Percentiles rank a stretch among this genome's conserved stretches.
phyloP scores from a whole-genome alignment of 2,113 vertebrate species.

The Dunckerocampus dactyliophorus region DNA sequence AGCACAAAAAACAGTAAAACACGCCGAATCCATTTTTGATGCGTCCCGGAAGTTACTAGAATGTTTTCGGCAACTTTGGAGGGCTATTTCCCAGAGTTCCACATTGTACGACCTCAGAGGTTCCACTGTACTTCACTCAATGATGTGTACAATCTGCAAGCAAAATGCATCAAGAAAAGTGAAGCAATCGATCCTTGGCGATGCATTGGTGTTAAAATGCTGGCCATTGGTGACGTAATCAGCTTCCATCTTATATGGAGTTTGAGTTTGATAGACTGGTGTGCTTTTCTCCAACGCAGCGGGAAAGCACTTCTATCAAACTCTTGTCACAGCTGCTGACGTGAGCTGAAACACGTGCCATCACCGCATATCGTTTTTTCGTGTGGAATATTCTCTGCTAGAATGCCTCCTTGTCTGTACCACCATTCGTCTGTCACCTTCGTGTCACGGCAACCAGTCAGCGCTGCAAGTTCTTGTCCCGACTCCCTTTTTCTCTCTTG shows the following conservation, averaged over 20 bases:
- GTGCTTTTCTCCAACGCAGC: constrained; percentile 53
- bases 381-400: constrained; percentile 21
- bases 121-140: no score
- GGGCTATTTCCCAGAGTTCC: no score
- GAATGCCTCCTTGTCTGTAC: constrained; percentile 60
- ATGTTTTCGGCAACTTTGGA: no score
- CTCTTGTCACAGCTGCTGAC: constrained; percentile 34
- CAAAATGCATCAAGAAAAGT: not conserved
- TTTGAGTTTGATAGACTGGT: constrained; percentile 53
- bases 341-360: constrained; percentile 34
- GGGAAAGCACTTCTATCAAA: constrained; percentile 66
- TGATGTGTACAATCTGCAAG: no score
- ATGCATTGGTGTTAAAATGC: not conserved
- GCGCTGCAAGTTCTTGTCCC: constrained; percentile 11
- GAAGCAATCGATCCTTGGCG: not conserved
- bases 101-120: no score
- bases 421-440: constrained; percentile 56
- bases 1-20: no score
- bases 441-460: constrained; percentile 26
- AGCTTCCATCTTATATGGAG: not conserved
- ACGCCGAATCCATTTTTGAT: no score
- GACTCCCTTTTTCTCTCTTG: constrained; percentile 18
- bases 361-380: constrained; percentile 6
- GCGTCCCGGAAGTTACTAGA: no score
- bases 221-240: not conserved